These are phyloP conservation scores for Pterocles burchelli DNA, from an alignment of 2,113 vertebrate species.

Conservation along the genomic window DNA sequence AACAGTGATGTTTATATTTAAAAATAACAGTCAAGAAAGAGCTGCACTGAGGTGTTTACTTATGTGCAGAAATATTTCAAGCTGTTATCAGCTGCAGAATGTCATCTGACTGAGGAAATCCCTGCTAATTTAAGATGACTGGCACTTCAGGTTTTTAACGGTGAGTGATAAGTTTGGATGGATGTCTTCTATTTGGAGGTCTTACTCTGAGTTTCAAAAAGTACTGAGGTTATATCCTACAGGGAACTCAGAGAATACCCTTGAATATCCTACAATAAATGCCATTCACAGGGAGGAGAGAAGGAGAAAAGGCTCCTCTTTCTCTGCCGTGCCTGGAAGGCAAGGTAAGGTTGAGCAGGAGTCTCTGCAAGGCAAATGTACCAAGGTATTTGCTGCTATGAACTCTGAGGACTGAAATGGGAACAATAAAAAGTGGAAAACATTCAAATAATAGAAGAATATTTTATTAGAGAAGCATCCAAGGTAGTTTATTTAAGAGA, in stretches of 20 bases:
- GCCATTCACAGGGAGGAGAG: background rate
- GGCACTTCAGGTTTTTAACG: background rate
- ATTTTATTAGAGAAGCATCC: background rate
- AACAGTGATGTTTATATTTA: background rate
- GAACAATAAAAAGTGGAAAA: background rate
- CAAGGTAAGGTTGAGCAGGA: background rate
- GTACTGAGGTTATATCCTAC: background rate
- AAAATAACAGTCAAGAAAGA: background rate
- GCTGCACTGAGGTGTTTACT: background rate
- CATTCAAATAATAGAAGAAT: background rate
- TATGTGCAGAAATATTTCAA: background rate
- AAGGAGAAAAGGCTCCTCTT: background rate
- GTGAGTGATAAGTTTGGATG: background rate
- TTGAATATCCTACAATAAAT: fast-evolving
- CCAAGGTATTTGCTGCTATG: background rate
- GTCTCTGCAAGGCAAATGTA: background rate
- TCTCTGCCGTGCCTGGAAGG: background rate
- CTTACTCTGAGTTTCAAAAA: background rate
- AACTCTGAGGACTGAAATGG: background rate
- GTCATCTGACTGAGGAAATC: background rate
- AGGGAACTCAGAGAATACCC: background rate
- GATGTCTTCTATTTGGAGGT: background rate
- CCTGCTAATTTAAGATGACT: background rate
- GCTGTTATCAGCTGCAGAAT: background rate
- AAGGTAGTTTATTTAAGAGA: background rate